Conservation (phyloP, 2,113 vertebrate species). For the Muntiacus reevesi region DNA sequence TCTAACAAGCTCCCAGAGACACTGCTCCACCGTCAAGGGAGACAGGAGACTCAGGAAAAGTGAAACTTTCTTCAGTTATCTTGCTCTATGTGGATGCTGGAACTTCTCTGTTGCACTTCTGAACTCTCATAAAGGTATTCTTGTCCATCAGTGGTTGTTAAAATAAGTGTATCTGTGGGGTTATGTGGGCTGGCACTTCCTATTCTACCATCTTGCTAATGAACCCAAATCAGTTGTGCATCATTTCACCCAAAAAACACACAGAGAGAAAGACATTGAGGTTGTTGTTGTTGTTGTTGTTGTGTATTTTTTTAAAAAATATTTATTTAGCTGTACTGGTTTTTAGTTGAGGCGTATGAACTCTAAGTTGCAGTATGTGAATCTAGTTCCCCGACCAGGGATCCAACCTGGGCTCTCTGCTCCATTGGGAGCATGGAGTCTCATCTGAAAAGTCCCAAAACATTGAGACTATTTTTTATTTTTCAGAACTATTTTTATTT, state of each 20-base stretch:
- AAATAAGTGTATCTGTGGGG: background rate
- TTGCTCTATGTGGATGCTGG: background rate
- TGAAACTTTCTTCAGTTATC: background rate
- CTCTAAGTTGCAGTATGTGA: background rate
- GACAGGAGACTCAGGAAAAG: background rate
- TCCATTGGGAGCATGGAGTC: background rate
- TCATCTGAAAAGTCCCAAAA: background rate
- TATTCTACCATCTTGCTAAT: background rate
- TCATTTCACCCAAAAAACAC: background rate
- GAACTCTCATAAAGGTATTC: background rate
- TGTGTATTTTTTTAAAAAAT: background rate
- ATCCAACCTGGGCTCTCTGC: background rate
- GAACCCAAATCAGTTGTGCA: background rate
- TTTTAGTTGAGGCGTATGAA: background rate
- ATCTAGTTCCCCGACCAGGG: background rate
- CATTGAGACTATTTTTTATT: background rate
- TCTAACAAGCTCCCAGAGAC: background rate
- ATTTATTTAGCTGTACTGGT: fast-evolving
- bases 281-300: background rate
- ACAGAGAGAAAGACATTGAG: background rate
- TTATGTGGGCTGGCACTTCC: background rate
- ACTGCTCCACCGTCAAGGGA: background rate
- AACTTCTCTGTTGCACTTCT: background rate
- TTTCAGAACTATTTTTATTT: background rate
- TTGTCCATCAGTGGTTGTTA: no score